phyloP scores from a whole-genome alignment of 2,797 vertebrate species.

The Anguilla megastoma region DNA sequence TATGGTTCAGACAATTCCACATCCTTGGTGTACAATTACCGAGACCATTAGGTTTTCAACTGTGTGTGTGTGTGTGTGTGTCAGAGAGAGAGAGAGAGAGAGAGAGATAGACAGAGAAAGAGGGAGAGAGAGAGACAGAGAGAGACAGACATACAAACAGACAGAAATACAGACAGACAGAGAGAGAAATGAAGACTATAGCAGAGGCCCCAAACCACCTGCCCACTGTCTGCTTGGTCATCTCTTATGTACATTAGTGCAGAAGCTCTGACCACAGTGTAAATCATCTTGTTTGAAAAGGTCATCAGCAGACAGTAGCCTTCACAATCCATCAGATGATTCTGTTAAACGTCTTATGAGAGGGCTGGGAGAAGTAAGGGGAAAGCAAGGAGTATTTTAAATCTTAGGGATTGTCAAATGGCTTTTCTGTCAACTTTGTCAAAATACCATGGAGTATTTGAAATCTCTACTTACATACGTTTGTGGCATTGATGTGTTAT shows the following conservation, averaged over 20 bases:
- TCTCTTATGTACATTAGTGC: not conserved
- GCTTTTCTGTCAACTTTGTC: not conserved
- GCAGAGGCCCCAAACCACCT: not conserved
- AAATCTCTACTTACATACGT: not conserved
- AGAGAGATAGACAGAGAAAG: not conserved
- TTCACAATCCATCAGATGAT: conserved; percentile 32
- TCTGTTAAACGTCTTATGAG: conserved; percentile 37
- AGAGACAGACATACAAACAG: too few relatives aligned
- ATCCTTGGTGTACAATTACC: too few relatives aligned
- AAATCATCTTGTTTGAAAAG: conserved; percentile 39
- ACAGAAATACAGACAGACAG: not conserved
- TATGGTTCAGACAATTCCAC: too few relatives aligned
- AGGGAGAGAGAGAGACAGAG: too few relatives aligned
- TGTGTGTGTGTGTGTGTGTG: not conserved
- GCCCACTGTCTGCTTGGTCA: not conserved
- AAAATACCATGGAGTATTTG: not conserved
- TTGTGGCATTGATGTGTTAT: not conserved
- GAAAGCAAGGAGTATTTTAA: not conserved
- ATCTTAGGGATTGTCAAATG: not conserved
- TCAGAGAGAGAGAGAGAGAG: not conserved
- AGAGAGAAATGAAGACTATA: not conserved
- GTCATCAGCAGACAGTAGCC: conserved; percentile 23
- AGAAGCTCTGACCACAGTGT: conserved; percentile 6
- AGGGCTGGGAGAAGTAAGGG: conserved; percentile 4
- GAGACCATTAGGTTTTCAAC: too few relatives aligned